Conservation (phyloP, 2,888 invertebrate species). For the Blastobasis adustella region DNA sequence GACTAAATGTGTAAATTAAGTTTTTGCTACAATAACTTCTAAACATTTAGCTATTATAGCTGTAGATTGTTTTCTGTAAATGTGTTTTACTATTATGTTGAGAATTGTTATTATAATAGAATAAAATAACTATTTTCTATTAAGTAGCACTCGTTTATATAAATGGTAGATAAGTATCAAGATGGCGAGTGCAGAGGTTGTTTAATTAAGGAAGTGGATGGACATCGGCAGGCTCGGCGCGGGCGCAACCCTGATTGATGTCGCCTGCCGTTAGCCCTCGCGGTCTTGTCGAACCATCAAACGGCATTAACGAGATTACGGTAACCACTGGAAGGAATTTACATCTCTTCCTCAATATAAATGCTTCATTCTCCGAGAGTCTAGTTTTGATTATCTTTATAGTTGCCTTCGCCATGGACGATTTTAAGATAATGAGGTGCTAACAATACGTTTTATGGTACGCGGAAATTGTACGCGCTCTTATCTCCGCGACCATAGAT, state of each 20-base stretch:
- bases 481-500: too few relatives aligned
- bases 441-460: too few relatives aligned
- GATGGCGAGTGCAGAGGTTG: too few relatives aligned
- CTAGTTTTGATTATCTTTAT: neutral
- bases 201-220: too few relatives aligned
- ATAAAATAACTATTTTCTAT: too few relatives aligned
- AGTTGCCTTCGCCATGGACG: neutral
- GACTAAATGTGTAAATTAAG: constrained; percentile 6
- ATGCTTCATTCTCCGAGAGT: neutral
- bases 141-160: too few relatives aligned
- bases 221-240: constrained; percentile 10
- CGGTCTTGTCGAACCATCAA: constrained; percentile 54
- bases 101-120: too few relatives aligned
- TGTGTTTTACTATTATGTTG: neutral
- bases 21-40: constrained; percentile 5
- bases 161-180: too few relatives aligned
- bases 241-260: constrained; percentile 57
- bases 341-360: constrained; percentile 37
- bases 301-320: constrained; percentile 63
- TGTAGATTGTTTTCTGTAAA: neutral
- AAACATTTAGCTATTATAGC: constrained; percentile 1
- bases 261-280: constrained; percentile 45
- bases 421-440: too few relatives aligned
- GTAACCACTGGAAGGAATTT: constrained; percentile 39
- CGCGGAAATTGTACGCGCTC: too few relatives aligned